A percentile compares a stretch with the other conserved stretches of the same genome.
phyloP scores from a whole-genome alignment of 1,140 invertebrate genomes.

The Drosophila sp. region DNA sequence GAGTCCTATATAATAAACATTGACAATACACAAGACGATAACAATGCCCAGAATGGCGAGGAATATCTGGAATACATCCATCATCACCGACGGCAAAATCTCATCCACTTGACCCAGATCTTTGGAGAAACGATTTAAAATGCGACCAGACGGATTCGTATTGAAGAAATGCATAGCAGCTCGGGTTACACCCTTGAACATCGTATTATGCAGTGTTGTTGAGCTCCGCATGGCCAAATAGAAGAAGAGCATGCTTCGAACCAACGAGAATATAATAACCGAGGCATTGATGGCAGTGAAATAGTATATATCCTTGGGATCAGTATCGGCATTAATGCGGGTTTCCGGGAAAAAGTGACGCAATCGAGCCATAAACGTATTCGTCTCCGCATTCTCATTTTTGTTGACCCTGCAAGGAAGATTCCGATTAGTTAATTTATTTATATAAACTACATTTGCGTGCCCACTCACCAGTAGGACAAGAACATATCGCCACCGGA shows the following conservation, averaged over 20 bases:
- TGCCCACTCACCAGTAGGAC: slow-evolving; percentile 86
- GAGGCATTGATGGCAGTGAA: slow-evolving; percentile 85
- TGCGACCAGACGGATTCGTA: slow-evolving; percentile 89
- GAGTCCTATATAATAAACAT: slow-evolving; percentile 89
- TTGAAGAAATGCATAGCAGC: slow-evolving; percentile 93
- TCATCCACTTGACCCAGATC: slow-evolving; percentile 95
- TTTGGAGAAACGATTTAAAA: slow-evolving; percentile 92
- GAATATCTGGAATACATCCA: slow-evolving; percentile 90
- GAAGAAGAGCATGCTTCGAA: slow-evolving; percentile 87
- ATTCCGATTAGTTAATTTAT: not conserved
- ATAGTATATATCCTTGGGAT: slow-evolving; percentile 76
- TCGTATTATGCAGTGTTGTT: slow-evolving; percentile 89
- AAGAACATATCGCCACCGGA: slow-evolving; percentile 89
- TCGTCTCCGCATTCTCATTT: slow-evolving; percentile 50
- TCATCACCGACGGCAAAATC: slow-evolving; percentile 89
- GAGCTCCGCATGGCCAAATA: slow-evolving; percentile 89
- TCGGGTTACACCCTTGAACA: slow-evolving; percentile 90
- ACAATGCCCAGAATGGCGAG: slow-evolving; percentile 90
- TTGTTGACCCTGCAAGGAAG: slow-evolving; percentile 69
- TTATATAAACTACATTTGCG: not conserved
- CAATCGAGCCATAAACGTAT: slow-evolving; percentile 52
- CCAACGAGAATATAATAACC: slow-evolving; percentile 85
- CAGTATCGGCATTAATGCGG: slow-evolving; percentile 65
- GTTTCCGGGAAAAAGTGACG: slow-evolving; percentile 52
- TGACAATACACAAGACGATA: slow-evolving; percentile 89